These are phyloP conservation scores for Chaenodraco wilsoni DNA, from an alignment of 2,797 vertebrate species.

Conservation along the genomic window DNA sequence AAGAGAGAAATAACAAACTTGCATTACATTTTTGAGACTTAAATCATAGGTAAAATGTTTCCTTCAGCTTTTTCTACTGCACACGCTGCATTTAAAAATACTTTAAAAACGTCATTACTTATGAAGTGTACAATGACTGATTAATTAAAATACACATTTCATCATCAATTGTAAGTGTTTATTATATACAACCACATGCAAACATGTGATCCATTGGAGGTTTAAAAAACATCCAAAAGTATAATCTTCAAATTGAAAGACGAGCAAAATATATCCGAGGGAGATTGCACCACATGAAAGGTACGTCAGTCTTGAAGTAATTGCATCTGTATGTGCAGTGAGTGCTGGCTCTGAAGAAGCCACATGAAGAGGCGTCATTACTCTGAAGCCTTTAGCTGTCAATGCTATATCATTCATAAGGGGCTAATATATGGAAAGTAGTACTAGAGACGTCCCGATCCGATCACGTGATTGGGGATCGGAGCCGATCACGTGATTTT, in stretches of 20 bases:
- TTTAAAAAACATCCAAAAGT: constrained; percentile 22
- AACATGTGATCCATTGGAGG: neutral
- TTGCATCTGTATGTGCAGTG: constrained; percentile 52
- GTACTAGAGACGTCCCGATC: too few relatives aligned
- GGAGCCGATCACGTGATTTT: too few relatives aligned
- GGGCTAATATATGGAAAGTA: constrained; percentile 24
- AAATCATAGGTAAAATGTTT: too few relatives aligned
- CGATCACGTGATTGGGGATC: too few relatives aligned
- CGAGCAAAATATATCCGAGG: constrained; percentile 43
- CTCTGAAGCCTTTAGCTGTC: constrained; percentile 41
- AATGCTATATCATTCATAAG: constrained; percentile 34
- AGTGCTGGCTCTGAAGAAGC: constrained; percentile 43
- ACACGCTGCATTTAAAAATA: too few relatives aligned
- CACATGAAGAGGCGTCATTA: constrained; percentile 63
- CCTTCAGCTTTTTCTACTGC: too few relatives aligned
- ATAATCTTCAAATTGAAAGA: constrained; percentile 48
- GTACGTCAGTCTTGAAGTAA: constrained; percentile 42
- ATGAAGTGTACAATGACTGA: too few relatives aligned
- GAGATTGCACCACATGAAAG: constrained; percentile 62
- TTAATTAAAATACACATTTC: too few relatives aligned
- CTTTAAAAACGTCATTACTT: too few relatives aligned
- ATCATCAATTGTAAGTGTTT: neutral
- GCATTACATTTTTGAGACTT: too few relatives aligned
- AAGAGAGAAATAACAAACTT: too few relatives aligned
- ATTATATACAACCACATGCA: neutral